Percentiles rank a stretch among this genome's conserved stretches.
Evolutionary conservation across 2,797 vertebrate species (phyloP).

Genomic region (Neopelma chrysocephalum): DNA sequence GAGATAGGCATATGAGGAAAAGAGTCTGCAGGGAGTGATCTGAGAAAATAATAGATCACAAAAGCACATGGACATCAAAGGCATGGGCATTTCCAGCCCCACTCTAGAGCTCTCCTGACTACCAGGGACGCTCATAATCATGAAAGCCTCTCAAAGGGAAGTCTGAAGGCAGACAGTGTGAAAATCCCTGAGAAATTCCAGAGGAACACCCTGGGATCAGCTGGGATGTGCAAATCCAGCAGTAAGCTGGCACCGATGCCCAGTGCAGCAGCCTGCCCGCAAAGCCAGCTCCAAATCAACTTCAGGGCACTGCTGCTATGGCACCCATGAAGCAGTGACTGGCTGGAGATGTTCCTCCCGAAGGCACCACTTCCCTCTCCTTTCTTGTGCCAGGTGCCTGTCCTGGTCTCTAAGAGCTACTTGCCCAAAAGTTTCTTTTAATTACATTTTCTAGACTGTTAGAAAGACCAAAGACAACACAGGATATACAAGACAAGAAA

Average conservation of each 20-base stretch:
- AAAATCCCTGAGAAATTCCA: constrained; percentile 34
- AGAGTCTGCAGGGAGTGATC: not conserved
- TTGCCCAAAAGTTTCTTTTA: not conserved
- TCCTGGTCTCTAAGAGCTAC: not conserved
- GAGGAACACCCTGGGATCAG: not conserved
- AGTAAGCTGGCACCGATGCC: not conserved
- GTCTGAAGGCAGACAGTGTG: not conserved
- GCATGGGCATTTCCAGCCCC: accelerated
- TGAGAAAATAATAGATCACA: not conserved
- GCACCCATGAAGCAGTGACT: not conserved
- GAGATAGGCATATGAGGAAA: not conserved
- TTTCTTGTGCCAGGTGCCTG: not conserved
- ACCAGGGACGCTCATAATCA: accelerated
- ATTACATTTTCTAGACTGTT: not conserved
- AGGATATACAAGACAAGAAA: not conserved
- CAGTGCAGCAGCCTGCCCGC: not conserved
- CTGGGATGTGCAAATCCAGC: not conserved
- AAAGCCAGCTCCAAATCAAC: not conserved
- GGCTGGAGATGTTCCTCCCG: not conserved
- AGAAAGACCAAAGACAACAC: not conserved
- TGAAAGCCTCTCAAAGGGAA: not conserved
- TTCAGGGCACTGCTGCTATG: not conserved
- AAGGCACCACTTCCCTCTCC: not conserved
- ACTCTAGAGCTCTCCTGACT: not conserved
- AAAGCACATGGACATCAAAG: not conserved